Base-by-base conservation (phyloP, 2,888 invertebrate species). In the Metallyticus violacea region DNA sequence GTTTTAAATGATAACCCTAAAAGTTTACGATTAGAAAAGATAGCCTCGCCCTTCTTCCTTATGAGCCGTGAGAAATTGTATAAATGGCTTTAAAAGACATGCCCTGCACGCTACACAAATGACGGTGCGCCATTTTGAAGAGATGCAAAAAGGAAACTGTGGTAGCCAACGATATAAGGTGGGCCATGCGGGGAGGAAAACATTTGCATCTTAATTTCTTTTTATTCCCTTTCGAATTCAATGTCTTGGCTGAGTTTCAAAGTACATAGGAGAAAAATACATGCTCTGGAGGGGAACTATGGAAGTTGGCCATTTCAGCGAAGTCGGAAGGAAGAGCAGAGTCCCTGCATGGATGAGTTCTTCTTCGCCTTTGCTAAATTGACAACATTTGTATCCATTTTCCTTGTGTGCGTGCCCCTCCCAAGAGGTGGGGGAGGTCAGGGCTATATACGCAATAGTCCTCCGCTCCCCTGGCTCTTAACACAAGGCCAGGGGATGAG, bases 311-410 rank as follows among this genome's bases (percentile, higher is more conserved):
- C 79, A 79, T 79, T 79, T 26, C 79, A 79, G 79, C 28, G 22
- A 28, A 79, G 79, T 26, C 27, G 7, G 79, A 79, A 28, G 7
- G 76, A 25, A 1, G 79, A 28, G 27, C 27, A 9, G 79, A 81
- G 81, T 62, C 40, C 40, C 81, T 81, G 25, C 40, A 81, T 40
- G 30, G 81, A 26, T 81, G 81, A 81, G 62, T 82, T 40, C 82
- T 82, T 82, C 76, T 82, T 30, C 82, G 26, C 81, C 27, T 81
- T n/a, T 81, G 81, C 82, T 82, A 82, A 82, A 82, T 82, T 82
- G 82, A 82, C 76, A 82, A 82, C 82, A 82, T 82, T 82, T 82
- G 82, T 82, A 82, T 62, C 82, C 82, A 82, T 82, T 82, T 82
- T 30, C 82, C 82, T 40, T 25, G 26, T 76, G 26, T 28, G 26